Percentiles rank a stretch among this genome's conserved stretches.
Conservation (phyloP, 2,888 invertebrate species). For the Hypolimnas misippus region DNA sequence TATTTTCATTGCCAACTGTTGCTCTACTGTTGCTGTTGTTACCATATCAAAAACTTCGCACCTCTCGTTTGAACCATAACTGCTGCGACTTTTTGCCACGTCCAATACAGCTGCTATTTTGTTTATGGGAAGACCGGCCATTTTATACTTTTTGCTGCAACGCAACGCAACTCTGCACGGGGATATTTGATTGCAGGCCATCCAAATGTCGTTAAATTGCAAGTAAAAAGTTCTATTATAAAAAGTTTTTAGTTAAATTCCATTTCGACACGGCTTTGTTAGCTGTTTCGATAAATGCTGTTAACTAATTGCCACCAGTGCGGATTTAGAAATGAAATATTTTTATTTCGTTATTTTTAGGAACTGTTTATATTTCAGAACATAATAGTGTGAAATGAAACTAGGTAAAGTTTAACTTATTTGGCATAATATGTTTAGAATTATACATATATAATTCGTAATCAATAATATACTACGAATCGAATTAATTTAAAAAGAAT, state of each 20-base stretch:
- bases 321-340: slow-evolving; percentile 11
- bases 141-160: slow-evolving; percentile 30
- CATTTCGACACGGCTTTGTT: slow-evolving; percentile 15
- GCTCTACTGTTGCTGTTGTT: slow-evolving; percentile 39
- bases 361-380: neutral
- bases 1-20: slow-evolving; percentile 45
- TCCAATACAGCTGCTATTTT: slow-evolving; percentile 68
- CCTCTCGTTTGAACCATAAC: slow-evolving; percentile 47
- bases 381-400: neutral
- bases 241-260: slow-evolving; percentile 22
- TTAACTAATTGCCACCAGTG: slow-evolving; percentile 13
- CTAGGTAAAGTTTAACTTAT: no score
- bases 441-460: no score
- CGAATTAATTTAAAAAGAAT: no score
- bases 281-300: slow-evolving; percentile 9
- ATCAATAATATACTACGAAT: no score
- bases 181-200: slow-evolving; percentile 34
- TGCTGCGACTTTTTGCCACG: slow-evolving; percentile 66
- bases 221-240: slow-evolving; percentile 31
- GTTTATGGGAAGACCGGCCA: slow-evolving; percentile 59
- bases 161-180: slow-evolving; percentile 19
- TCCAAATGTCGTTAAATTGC: slow-evolving; percentile 33
- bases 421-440: no score
- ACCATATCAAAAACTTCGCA: slow-evolving; percentile 39
- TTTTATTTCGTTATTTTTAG: neutral